Evolutionary conservation across 2,797 vertebrate species (phyloP), one percentile per base, ranked within the genome.

Genomic region (Dendrocincla fuliginosa): DNA sequence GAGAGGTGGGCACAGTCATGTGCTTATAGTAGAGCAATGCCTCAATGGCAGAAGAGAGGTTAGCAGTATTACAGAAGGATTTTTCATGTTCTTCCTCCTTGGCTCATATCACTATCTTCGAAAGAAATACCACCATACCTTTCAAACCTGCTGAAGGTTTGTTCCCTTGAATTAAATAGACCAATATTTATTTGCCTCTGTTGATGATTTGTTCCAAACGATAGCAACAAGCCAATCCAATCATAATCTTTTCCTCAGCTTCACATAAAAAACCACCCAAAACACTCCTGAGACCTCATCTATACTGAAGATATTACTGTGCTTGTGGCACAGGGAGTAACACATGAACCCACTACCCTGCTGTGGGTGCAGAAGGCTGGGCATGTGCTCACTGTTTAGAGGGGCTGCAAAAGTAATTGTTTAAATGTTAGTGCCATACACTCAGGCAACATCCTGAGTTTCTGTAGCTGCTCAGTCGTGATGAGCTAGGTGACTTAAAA

Each of bases 331-430:
- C 9, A 56, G 10, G 57, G 18, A 47, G 4, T 24, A 37, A 78
- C 12, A 65, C 11, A 22, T 39, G 23, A 73, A 67, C 74, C 17
- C 18, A 32, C 30, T 53, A 32, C 52, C 18, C 18, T 75, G 10
- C 63, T 41, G 15, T 18, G 47, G 25, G 6, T 60, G 46, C 35
- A 71, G 60, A 44, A 81, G 37, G 19, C 35, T 41, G 30, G 10
- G 11, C 2, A 73, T 50, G 32, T 76, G 50, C 35, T 64, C 3
- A 1, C 3, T 0, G 0, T 55, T 75, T 37, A 82, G 42, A 41
- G 17, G 14, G 16, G 17, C 39, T 77, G 33, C 53, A 89, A 87
- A 85, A 83, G 15, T 33, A 35, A 15, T 46, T 56, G 35, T 24
- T 22, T 23, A 83, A 87, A 57, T n/a, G 35, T 41, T 70, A 60